Percentiles rank a stretch among this genome's conserved stretches.
These are phyloP conservation scores for Scleropages formosus DNA, from an alignment of 2,797 vertebrate species.

Conservation along the genomic window DNA sequence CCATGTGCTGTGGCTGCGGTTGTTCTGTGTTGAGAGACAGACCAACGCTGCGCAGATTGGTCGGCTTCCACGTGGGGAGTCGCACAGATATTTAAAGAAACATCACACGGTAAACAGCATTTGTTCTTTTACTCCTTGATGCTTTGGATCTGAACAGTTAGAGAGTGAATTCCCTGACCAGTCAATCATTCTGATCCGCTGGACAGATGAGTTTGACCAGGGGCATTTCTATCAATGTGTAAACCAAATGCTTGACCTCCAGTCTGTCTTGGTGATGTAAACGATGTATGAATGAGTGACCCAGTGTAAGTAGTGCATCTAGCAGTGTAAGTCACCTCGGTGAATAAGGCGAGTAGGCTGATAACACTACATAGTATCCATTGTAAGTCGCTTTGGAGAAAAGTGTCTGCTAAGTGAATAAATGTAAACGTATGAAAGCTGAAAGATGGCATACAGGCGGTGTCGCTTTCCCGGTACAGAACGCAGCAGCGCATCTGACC, in stretches of 20 bases:
- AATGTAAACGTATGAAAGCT: not conserved
- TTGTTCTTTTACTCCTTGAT: not conserved
- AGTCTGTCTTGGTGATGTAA: conserved; percentile 30
- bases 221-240: conserved; percentile 14
- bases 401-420: no score
- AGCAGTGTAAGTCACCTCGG: no score
- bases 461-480: not conserved
- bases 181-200: conserved; percentile 37
- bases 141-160: not conserved
- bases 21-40: not conserved
- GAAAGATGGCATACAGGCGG: not conserved
- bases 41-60: not conserved
- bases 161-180: conserved; percentile 27
- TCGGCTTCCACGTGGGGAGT: not conserved
- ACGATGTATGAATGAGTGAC: no score
- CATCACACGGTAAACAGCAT: not conserved
- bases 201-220: conserved; percentile 29
- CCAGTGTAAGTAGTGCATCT: no score
- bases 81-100: not conserved
- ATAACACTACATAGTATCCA: no score
- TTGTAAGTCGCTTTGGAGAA: no score
- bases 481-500: not conserved
- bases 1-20: not conserved
- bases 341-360: no score
- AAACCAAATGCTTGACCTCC: conserved; percentile 32